A percentile compares a stretch with the other conserved stretches of the same genome.
These are phyloP conservation scores for Anolis sagrei DNA, from an alignment of 2,113 vertebrate genomes.

Conservation along the genomic window DNA sequence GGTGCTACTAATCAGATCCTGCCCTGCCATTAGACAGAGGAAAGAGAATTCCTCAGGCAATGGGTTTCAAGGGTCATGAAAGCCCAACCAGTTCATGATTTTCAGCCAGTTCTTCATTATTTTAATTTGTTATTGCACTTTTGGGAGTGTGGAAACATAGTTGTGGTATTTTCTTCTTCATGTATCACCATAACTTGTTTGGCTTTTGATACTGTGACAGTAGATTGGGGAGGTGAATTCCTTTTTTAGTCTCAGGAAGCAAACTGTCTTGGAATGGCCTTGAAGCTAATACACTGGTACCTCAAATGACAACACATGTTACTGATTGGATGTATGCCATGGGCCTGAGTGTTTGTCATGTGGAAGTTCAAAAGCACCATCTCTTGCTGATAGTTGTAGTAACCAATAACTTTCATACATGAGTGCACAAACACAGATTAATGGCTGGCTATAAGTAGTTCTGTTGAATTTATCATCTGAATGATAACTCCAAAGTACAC, in stretches of 20 bases:
- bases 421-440: neutral
- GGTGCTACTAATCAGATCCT: neutral
- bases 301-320: neutral
- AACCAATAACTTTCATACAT: neutral
- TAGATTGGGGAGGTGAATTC: too few species aligned
- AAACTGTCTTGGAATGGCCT: neutral
- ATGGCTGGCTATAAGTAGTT: neutral
- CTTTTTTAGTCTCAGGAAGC: too few species aligned
- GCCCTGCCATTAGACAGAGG: too few species aligned
- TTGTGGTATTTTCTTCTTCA: too few species aligned
- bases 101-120: too few species aligned
- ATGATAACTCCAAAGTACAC: neutral
- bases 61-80: too few species aligned
- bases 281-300: too few species aligned
- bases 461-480: neutral
- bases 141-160: too few species aligned
- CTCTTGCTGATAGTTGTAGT: neutral
- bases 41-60: too few species aligned
- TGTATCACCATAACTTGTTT: neutral
- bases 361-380: neutral
- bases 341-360: neutral
- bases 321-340: neutral
- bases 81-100: too few species aligned
- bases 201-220: too few species aligned
- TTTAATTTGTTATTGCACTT: too few species aligned